Percentiles rank a stretch among this genome's conserved stretches.
These are phyloP conservation scores for Drosophila tripunctata DNA, from an alignment of 2,888 invertebrate genomes.

Conservation along the genomic window DNA sequence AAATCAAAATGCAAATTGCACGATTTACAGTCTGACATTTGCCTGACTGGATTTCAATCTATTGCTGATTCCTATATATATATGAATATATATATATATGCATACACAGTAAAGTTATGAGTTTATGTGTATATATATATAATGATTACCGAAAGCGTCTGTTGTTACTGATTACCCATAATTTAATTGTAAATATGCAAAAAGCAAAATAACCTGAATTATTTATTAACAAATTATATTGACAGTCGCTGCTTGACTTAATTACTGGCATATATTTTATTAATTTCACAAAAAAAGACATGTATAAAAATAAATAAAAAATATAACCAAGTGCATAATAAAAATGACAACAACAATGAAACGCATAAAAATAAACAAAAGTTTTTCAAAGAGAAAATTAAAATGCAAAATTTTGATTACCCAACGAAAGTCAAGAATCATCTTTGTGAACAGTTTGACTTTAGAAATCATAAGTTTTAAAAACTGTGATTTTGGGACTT, in stretches of 20 bases:
- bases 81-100: slow-evolving; percentile 9
- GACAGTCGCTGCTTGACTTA: slow-evolving; percentile 80
- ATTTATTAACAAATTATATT: slow-evolving; percentile 79
- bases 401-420: neutral
- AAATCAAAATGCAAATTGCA: slow-evolving; percentile 74
- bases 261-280: slow-evolving; percentile 78
- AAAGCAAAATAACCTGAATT: slow-evolving; percentile 77
- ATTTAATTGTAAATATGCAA: slow-evolving; percentile 77
- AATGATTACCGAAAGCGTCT: slow-evolving; percentile 77
- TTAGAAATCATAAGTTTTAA: too few species aligned
- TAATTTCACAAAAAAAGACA: slow-evolving; percentile 65
- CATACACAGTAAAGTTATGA: slow-evolving; percentile 5
- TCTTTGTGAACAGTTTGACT: neutral
- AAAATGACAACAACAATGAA: slow-evolving; percentile 3
- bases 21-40: slow-evolving; percentile 65
- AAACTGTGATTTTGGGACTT: too few species aligned
- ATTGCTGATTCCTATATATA: slow-evolving; percentile 10
- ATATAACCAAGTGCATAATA: slow-evolving; percentile 11
- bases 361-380: slow-evolving; percentile 2
- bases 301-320: neutral
- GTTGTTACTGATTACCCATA: slow-evolving; percentile 78
- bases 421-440: neutral
- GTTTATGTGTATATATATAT: slow-evolving; percentile 47
- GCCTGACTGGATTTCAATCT: slow-evolving; percentile 28
- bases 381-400: slow-evolving; percentile 8